Base-by-base conservation (phyloP, 1,140 invertebrate species). In the Scylla paramamosain region DNA sequence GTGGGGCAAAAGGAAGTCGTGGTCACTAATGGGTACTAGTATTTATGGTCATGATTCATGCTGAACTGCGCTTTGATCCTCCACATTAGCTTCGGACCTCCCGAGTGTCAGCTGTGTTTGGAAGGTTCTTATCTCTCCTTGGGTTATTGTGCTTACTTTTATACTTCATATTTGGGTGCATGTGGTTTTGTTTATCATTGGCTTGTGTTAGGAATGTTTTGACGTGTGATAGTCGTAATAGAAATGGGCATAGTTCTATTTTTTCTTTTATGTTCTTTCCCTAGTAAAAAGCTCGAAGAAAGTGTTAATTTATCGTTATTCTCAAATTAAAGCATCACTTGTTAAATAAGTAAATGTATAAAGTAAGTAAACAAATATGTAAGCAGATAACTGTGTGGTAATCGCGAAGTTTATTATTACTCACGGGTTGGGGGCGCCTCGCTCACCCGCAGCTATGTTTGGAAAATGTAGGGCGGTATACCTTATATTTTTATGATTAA, bases 41-140 rank as follows among this genome's bases (percentile, higher is more conserved):
- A 20, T 59, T 91, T 91, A 91, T 91, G 89, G 89, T 91, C 89
- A 91, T 91, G 89, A 77, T 77, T 77, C 67, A 77, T 77, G 67
- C 67, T 77, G 20, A 77, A 77, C 67, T 25, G 67, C 67, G 67
- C 67, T 77, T 77, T 16, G 52, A 77, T n/a, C 25, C 20, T n/a
- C 67, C 67, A 77, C 67, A 77, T 77, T 77, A 77, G 67, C 67
- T 77, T 77, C 87, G 87, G 87, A 89, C 87, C 87, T 89, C 87
- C 87, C 87, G 39, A n/a, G 12, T n/a, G 88, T 48, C 1, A n/a
- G 31, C 0, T 16, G 39, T 4, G 20, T 4, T 89, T 25, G 88
- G 48, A 89, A 77, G 39, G 39, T 39, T 39, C 39, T 39, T 39
- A 39, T 39, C 39, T 39, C 39, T 39, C 39, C 39, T 6, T 39